Conservation (phyloP, 2,113 vertebrate genomes). For the Lynx canadensis region DNA sequence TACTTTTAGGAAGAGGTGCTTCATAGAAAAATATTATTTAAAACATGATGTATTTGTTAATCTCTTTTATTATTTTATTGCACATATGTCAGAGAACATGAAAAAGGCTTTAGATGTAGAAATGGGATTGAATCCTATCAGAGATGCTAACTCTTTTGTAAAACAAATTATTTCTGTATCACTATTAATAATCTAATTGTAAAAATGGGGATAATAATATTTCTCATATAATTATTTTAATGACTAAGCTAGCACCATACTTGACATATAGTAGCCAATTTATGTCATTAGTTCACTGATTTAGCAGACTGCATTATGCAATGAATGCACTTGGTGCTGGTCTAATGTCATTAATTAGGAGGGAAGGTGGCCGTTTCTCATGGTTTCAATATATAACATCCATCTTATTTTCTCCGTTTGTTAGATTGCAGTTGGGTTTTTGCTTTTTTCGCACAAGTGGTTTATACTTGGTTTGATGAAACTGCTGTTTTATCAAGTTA, state of each 20-base stretch:
- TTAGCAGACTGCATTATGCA: not conserved
- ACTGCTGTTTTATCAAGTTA: slow-evolving; percentile 49
- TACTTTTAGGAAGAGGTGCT: not conserved
- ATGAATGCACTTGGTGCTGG: not conserved
- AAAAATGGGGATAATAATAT: not conserved
- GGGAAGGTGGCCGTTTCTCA: not conserved
- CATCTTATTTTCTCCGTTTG: not conserved
- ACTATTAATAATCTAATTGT: not conserved
- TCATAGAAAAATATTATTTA: slow-evolving; percentile 28
- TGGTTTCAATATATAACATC: not conserved
- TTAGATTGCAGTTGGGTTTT: slow-evolving; percentile 4
- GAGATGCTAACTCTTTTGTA: not conserved
- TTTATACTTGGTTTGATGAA: slow-evolving; percentile 14
- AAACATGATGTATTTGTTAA: not conserved
- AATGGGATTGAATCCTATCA: not conserved
- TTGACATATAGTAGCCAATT: not conserved
- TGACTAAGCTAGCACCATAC: not conserved
- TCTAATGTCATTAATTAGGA: not conserved
- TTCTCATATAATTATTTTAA: not conserved
- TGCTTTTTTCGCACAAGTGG: slow-evolving; percentile 51
- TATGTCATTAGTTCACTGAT: not conserved
- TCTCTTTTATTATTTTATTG: not conserved
- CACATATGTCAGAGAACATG: not conserved
- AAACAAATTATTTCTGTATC: not conserved
- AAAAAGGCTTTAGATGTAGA: slow-evolving; percentile 6